Conservation (phyloP, 2,113 vertebrate species). For the Clupea harengus region DNA sequence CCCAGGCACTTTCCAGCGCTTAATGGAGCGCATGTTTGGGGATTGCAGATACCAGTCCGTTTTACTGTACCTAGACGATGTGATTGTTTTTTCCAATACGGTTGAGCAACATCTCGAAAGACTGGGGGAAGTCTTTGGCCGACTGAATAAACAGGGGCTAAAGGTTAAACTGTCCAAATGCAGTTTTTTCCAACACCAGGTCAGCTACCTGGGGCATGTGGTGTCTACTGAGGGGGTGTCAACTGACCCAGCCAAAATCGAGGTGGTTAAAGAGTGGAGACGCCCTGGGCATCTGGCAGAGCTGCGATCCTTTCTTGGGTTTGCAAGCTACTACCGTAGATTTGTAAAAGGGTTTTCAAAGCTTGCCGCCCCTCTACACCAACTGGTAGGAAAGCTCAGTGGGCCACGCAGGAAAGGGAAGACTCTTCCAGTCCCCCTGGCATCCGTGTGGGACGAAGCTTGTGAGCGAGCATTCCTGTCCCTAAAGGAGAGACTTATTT, state of each 20-base stretch:
- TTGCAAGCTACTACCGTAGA: conserved; percentile 18
- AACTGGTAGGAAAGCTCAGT: background rate
- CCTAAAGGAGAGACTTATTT: background rate
- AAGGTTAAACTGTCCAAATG: conserved; percentile 34
- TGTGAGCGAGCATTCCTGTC: background rate
- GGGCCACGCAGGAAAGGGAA: background rate
- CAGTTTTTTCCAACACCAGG: background rate
- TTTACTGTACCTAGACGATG: conserved; percentile 25
- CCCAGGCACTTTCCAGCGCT: no score
- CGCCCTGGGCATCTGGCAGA: background rate
- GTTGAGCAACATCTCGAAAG: conserved; percentile 29
- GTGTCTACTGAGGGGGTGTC: conserved; percentile 32
- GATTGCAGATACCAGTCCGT: conserved; percentile 22
- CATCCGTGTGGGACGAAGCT: background rate
- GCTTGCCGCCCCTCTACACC: background rate
- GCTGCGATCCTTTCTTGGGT: conserved; percentile 4
- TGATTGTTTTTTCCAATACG: background rate
- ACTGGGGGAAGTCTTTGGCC: conserved; percentile 15
- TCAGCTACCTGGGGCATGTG: conserved; percentile 28
- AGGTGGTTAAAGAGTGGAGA: conserved; percentile 14
- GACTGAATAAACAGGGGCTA: background rate
- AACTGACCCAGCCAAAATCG: conserved; percentile 24
- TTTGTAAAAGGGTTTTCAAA: conserved; percentile 4
- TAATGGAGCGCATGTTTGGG: conserved; percentile 21
- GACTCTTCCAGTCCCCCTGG: background rate